Percentiles rank a stretch among this genome's conserved stretches.
These are phyloP conservation scores for Cotesia chilonis DNA, from an alignment of 1,140 invertebrate species.

Conservation along the genomic window DNA sequence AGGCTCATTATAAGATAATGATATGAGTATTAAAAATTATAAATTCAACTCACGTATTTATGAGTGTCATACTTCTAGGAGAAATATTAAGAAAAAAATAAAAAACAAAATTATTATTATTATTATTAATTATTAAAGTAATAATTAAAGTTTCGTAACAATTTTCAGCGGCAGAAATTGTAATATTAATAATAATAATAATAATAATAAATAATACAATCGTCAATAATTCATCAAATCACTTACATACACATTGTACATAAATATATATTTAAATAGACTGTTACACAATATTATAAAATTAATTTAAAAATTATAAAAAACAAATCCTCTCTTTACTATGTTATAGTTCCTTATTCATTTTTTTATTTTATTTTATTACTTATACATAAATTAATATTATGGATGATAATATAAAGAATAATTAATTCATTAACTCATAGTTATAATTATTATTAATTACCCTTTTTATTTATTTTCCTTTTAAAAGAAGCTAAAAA, in stretches of 20 bases:
- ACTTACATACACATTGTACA: slow-evolving; percentile 38
- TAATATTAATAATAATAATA: too few species aligned
- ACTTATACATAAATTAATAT: too few species aligned
- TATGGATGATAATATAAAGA: too few species aligned
- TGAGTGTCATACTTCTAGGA: slow-evolving; percentile 66
- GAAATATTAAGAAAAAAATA: slow-evolving; percentile 56
- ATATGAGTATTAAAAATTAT: slow-evolving; percentile 62
- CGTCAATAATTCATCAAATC: too few species aligned
- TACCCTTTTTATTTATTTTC: too few species aligned
- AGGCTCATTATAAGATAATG: slow-evolving; percentile 59
- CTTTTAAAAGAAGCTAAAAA: too few species aligned
- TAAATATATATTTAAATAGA: slow-evolving; percentile 32
- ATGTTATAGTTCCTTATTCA: too few species aligned
- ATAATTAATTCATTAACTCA: too few species aligned
- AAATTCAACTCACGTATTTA: slow-evolving; percentile 55
- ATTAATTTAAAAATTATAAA: background rate
- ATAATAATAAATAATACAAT: slow-evolving; percentile 37
- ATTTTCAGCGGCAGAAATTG: slow-evolving; percentile 52
- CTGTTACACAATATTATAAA: slow-evolving; percentile 12
- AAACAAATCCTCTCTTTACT: background rate
- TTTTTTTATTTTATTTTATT: too few species aligned
- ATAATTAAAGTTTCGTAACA: slow-evolving; percentile 54
- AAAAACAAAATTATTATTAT: too few species aligned
- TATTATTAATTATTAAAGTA: too few species aligned
- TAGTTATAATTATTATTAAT: too few species aligned